These are phyloP conservation scores for Pachyrhynchus sulphureomaculatus DNA, from an alignment of 1,140 invertebrate genomes.

Conservation along the genomic window DNA sequence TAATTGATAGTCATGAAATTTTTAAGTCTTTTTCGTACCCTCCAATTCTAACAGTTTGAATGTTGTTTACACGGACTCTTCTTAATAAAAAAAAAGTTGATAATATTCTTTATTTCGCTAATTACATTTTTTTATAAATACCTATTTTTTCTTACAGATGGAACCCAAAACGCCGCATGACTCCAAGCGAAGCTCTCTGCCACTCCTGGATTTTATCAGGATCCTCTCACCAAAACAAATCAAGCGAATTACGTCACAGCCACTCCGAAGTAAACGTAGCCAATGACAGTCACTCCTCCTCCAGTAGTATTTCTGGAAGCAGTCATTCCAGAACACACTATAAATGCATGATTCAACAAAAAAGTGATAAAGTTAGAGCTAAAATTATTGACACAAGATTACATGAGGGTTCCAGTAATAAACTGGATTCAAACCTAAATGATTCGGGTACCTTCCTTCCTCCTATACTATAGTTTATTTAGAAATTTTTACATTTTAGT, in stretches of 20 bases:
- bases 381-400: conserved; percentile 47
- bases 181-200: conserved; percentile 81
- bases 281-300: conserved; percentile 45
- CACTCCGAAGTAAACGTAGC: conserved; percentile 49
- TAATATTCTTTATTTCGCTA: no score
- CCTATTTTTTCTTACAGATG: conserved; percentile 72
- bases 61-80: no score
- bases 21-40: no score
- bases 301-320: conserved; percentile 44
- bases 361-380: conserved; percentile 47
- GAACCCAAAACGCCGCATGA: conserved; percentile 92
- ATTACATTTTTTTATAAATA: no score
- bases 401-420: conserved; percentile 41
- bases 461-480: conserved; percentile 57
- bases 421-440: conserved; percentile 60
- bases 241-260: conserved; percentile 46
- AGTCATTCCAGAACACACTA: conserved; percentile 44
- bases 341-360: conserved; percentile 39
- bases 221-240: conserved; percentile 32
- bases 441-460: conserved; percentile 68
- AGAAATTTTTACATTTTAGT: background rate
- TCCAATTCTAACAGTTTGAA: no score
- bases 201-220: conserved; percentile 70
- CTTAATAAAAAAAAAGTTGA: no score
- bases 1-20: no score